phyloP scores from a whole-genome alignment of 2,797 vertebrate species.

The Pipistrellus kuhlii region DNA sequence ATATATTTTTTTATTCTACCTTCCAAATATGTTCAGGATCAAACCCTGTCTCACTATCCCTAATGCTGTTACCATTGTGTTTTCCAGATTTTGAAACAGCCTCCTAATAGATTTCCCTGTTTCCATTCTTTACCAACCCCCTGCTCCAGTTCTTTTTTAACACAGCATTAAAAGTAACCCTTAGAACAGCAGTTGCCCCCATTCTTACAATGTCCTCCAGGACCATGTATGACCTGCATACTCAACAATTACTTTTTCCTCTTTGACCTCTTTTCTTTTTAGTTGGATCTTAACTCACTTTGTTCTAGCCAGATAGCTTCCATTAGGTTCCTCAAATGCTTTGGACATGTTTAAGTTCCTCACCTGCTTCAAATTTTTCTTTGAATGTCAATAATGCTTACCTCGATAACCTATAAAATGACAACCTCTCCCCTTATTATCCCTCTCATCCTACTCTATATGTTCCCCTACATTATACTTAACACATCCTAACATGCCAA shows the following conservation, averaged over 20 bases:
- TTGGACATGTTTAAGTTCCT: background rate
- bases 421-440: background rate
- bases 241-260: background rate
- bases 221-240: background rate
- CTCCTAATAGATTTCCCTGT: background rate
- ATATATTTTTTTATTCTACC: background rate
- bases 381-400: background rate
- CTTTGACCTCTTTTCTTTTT: background rate
- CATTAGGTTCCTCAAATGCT: background rate
- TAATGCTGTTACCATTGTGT: background rate
- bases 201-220: background rate
- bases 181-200: background rate
- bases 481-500: background rate
- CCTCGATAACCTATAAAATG: background rate
- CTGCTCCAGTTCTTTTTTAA: background rate
- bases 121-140: background rate
- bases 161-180: background rate
- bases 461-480: background rate
- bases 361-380: background rate
- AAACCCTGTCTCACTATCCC: background rate
- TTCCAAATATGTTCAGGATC: background rate
- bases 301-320: background rate
- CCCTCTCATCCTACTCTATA: background rate
- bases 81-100: background rate
- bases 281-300: background rate